Conservation (phyloP, 1,140 invertebrate species). For the Calephelis virginiensis region DNA sequence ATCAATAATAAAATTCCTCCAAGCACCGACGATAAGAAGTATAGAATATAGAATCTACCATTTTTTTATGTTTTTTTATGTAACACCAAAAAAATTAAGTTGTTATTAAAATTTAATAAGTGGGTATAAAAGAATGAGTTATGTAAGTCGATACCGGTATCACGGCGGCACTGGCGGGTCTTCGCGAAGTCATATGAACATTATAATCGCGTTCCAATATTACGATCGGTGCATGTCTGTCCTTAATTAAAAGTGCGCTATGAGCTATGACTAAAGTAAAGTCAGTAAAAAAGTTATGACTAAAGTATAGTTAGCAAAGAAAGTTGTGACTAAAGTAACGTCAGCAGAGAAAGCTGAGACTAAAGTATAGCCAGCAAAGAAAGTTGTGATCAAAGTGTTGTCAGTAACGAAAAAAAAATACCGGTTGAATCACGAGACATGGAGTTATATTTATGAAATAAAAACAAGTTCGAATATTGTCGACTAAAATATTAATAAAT, state of each 20-base stretch:
- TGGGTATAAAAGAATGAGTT: constrained; percentile 48
- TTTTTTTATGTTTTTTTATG: too few relatives aligned
- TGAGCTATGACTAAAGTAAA: constrained; percentile 10
- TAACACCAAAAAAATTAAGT: neutral
- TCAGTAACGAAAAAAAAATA: too few relatives aligned
- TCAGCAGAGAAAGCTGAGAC: too few relatives aligned
- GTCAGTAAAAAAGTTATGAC: neutral
- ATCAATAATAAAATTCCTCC: too few relatives aligned
- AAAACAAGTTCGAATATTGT: too few relatives aligned
- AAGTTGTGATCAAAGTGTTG: too few relatives aligned
- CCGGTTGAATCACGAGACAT: too few relatives aligned
- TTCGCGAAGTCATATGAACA: constrained; percentile 75
- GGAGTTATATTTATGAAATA: too few relatives aligned
- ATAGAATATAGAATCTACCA: too few relatives aligned
- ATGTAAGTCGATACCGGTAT: constrained; percentile 70
- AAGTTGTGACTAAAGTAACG: neutral
- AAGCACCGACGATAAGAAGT: too few relatives aligned
- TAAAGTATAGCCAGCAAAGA: too few relatives aligned
- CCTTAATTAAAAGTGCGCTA: constrained; percentile 65
- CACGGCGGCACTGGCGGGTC: constrained; percentile 55
- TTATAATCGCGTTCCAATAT: constrained; percentile 77
- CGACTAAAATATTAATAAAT: too few relatives aligned
- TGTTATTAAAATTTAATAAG: constrained; percentile 18
- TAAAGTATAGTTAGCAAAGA: neutral
- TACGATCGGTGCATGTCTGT: constrained; percentile 66